These are phyloP conservation scores for Plemyria rubiginata DNA, from an alignment of 2,888 invertebrate genomes.

Conservation along the genomic window DNA sequence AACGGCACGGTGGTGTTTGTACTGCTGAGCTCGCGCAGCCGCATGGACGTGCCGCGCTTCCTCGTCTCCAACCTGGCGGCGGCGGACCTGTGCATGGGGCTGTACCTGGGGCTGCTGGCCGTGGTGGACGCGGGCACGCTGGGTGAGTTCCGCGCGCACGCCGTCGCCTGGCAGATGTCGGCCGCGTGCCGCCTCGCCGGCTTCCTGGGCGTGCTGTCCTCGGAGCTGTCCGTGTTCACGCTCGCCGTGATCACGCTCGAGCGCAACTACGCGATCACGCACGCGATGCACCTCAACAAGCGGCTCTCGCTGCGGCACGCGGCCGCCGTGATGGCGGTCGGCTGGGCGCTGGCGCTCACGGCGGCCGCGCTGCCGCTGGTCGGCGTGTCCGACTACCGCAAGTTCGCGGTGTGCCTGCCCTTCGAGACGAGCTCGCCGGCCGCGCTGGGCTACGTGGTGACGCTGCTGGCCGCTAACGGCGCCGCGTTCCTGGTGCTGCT, in stretches of 20 bases:
- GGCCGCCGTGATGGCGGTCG: constrained; percentile 94
- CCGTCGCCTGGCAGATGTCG: constrained; percentile 99
- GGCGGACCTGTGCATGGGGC: constrained; percentile 98
- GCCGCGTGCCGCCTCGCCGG: constrained; percentile 97
- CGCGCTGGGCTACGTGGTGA: constrained; percentile 94
- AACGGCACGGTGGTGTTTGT: constrained; percentile 98
- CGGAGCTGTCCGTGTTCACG: constrained; percentile 97
- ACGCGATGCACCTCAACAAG: constrained; percentile 98
- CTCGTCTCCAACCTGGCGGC: constrained; percentile 98
- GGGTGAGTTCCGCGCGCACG: constrained; percentile 98
- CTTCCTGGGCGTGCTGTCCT: constrained; percentile 96
- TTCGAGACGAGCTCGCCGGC: constrained; percentile 93
- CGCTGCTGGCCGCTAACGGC: constrained; percentile 96
- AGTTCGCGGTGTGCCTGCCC: constrained; percentile 98
- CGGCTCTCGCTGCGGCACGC: constrained; percentile 95
- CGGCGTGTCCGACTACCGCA: constrained; percentile 97
- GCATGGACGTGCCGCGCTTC: constrained; percentile 98
- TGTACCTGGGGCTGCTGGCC: constrained; percentile 96
- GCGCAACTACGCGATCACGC: constrained; percentile 98
- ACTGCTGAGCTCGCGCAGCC: constrained; percentile 94
- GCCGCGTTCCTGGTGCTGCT: constrained; percentile 97
- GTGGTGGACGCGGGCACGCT: constrained; percentile 98
- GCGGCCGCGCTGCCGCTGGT: constrained; percentile 96
- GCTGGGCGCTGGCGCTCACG: constrained; percentile 95
- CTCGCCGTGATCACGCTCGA: constrained; percentile 98